Conservation (phyloP, 2,113 vertebrate genomes). For the Pipra filicauda region DNA sequence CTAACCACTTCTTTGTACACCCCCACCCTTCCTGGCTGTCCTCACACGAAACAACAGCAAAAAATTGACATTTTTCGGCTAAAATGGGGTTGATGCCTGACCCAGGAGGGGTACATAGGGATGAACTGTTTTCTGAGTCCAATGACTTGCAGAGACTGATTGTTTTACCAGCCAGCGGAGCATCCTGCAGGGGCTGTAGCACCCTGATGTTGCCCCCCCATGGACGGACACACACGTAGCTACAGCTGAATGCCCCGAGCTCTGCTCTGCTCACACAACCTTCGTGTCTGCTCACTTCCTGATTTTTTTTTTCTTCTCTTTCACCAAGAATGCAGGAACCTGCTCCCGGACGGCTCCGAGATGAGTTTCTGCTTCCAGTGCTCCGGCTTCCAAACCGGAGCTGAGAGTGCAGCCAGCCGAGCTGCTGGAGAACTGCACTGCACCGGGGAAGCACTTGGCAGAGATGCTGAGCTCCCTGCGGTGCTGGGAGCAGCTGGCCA, state of each 20-base stretch:
- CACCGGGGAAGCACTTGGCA: accelerated
- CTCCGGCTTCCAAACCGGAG: neutral
- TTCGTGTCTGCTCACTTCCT: neutral
- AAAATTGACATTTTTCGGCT: neutral
- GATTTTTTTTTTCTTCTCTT: neutral
- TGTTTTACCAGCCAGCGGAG: neutral
- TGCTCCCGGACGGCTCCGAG: neutral
- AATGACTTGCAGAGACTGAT: neutral
- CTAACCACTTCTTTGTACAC: neutral
- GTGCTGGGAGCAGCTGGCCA: neutral
- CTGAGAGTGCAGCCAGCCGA: neutral
- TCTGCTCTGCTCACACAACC: neutral
- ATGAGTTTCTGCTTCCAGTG: neutral
- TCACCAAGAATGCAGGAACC: neutral
- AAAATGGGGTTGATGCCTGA: neutral
- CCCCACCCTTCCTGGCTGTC: neutral
- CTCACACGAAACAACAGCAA: neutral
- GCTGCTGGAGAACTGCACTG: accelerated
- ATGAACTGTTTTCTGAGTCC: neutral
- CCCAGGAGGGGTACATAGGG: neutral
- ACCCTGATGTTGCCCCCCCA: neutral
- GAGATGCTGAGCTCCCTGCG: neutral
- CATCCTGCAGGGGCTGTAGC: neutral
- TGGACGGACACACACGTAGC: accelerated
- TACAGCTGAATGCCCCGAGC: neutral